Percentiles rank a stretch among this genome's conserved stretches.
Conservation (phyloP, 2,797 vertebrate species). For the Catharus ustulatus region DNA sequence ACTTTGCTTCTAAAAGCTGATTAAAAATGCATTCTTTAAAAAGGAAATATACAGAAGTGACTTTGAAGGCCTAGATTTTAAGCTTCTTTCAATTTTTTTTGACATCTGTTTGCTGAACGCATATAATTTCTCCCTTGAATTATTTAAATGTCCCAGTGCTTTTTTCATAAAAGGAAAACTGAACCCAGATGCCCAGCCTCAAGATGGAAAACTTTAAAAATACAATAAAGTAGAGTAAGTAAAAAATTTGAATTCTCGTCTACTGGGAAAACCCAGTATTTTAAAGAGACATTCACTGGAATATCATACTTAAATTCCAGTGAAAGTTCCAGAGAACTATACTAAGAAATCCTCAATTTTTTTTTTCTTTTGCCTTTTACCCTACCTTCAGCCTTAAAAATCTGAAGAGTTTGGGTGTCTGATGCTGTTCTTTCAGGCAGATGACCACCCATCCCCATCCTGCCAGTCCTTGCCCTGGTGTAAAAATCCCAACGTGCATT, state of each 20-base stretch:
- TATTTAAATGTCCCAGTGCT: slow-evolving; percentile 46
- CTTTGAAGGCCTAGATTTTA: slow-evolving; percentile 44
- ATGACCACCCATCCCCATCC: background rate
- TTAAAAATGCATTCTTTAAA: slow-evolving; percentile 63
- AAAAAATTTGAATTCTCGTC: background rate
- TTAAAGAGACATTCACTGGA: background rate
- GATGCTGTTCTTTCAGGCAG: background rate
- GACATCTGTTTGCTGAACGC: slow-evolving; percentile 9
- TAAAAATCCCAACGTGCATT: background rate
- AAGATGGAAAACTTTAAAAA: background rate
- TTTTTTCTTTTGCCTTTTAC: background rate
- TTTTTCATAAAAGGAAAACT: slow-evolving; percentile 35
- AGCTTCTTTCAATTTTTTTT: slow-evolving; percentile 25
- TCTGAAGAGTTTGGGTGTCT: background rate
- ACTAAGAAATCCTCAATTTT: background rate
- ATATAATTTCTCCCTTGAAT: slow-evolving; percentile 53
- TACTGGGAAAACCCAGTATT: background rate
- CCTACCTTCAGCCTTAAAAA: background rate
- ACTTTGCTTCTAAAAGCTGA: slow-evolving; percentile 54
- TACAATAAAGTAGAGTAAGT: background rate
- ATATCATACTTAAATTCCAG: background rate
- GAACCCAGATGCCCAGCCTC: slow-evolving; percentile 1
- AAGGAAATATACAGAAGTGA: slow-evolving; percentile 17
- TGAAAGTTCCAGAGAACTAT: background rate
- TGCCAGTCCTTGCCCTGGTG: accelerated